Percentiles rank a stretch among this genome's conserved stretches.
These are phyloP conservation scores for Priapulus caudatus DNA, from an alignment of 2,888 invertebrate genomes.

Conservation along the genomic window DNA sequence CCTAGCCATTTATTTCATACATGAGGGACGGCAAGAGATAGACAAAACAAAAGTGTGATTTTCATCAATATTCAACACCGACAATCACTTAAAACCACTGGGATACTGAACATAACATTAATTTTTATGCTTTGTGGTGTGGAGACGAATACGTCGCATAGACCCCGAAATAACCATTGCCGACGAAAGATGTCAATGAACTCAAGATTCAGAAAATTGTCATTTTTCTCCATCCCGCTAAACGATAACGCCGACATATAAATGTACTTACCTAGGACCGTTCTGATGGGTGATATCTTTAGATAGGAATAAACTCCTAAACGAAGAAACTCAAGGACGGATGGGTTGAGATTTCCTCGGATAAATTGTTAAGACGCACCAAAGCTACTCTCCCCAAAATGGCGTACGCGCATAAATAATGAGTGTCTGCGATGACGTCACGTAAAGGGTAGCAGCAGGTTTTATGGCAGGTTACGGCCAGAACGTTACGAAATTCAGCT, in stretches of 20 bases:
- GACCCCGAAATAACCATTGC: too few species aligned
- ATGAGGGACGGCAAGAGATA: too few species aligned
- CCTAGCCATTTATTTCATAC: too few species aligned
- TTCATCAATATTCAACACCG: neutral
- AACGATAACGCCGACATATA: neutral
- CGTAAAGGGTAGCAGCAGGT: too few species aligned
- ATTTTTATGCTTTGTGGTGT: too few species aligned
- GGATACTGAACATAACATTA: too few species aligned
- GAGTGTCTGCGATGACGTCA: neutral
- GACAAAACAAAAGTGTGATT: neutral
- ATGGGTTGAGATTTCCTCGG: neutral
- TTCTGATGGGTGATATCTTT: neutral
- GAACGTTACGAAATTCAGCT: too few species aligned
- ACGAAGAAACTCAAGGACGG: neutral
- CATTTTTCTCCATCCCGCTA: too few species aligned
- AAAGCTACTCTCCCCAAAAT: neutral
- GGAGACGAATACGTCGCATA: too few species aligned
- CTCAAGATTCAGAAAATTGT: neutral
- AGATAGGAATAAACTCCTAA: neutral
- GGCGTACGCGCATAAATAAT: neutral
- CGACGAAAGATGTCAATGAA: neutral
- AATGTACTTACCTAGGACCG: constrained; percentile 3
- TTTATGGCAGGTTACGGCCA: too few species aligned
- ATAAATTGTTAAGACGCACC: neutral
- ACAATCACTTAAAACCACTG: too few species aligned